Evolutionary conservation across 2,888 invertebrate species (phyloP), one percentile per base, ranked within the genome.

Genomic region (Lissonota sp.): DNA sequence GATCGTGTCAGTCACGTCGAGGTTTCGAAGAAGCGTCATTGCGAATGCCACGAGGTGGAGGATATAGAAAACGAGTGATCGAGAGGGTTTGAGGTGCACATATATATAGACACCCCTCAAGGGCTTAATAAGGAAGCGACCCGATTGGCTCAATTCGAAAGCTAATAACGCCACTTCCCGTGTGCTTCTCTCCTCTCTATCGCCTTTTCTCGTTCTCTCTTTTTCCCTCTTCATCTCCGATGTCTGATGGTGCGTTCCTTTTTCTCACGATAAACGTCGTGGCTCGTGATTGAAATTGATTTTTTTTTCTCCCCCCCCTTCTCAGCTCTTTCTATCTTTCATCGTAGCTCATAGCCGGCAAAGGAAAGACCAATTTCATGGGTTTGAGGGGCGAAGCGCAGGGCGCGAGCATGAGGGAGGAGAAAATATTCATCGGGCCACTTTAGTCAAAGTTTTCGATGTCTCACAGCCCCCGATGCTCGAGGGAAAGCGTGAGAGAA

Each of bases 71-170:
- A 60, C 16, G 71, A 80, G 73, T 37, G 55, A 53, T 44, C 49
- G 71, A 83, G 84, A 69, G 44, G 40, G 57, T 55, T 71, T 39
- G 70, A 49, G 7, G 46, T 5, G 60, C 60, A 44, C 58, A 39
- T 49, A 70, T 71, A 39, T 49, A 70, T 71, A 71, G 69, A 67
- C 46, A 55, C 39, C 73, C 63, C 55, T 73, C 67, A 71, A 74
- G 66, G 60, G 78, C 64, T 81, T 81, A 81, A 81, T 81, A 81
- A 74, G 90, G 87, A 89, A 89, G 88, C 86, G 83, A 86, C 87
- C 87, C 89, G 89, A 90, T 90, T 90, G 89, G 88, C 88, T 87
- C 89, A 88, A 90, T 88, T 89, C 87, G 89, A 88, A 88, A 81
- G 77, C 88, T 88, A 89, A 90, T 90, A 89, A 87, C 84, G 84